Percentiles rank a stretch among this genome's conserved stretches.
These are phyloP conservation scores for Diplodus sargus DNA, from an alignment of 2,797 vertebrate species.

Conservation along the genomic window DNA sequence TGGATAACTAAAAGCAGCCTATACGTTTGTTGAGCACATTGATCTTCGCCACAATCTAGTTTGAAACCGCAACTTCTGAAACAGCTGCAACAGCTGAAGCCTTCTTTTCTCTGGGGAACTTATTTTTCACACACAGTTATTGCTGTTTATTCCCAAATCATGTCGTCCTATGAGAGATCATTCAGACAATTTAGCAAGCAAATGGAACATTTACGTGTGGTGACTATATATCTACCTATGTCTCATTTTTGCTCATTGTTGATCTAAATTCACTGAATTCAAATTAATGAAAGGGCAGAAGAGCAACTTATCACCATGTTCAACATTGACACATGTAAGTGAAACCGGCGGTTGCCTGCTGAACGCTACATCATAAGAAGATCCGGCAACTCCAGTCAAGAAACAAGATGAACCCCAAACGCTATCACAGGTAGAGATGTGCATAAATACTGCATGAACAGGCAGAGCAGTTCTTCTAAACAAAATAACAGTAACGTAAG, in stretches of 20 bases:
- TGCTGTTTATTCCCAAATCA: constrained; percentile 32
- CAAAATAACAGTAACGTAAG: constrained; percentile 31
- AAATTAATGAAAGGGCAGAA: constrained; percentile 21
- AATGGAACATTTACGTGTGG: constrained; percentile 41
- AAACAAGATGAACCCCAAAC: constrained; percentile 28
- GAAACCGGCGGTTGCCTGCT: constrained; percentile 28
- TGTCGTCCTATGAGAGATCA: constrained; percentile 23
- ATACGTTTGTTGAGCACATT: not conserved
- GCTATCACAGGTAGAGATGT: constrained; percentile 63
- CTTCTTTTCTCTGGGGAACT: not conserved
- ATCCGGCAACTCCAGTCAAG: constrained; percentile 25
- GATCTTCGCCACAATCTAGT: not conserved
- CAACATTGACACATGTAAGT: constrained; percentile 18
- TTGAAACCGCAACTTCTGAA: not conserved
- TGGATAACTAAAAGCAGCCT: constrained; percentile 11
- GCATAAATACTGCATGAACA: constrained; percentile 72
- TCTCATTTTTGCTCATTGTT: constrained; percentile 1
- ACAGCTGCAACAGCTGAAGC: not conserved
- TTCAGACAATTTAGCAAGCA: constrained; percentile 29
- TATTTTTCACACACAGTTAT: constrained; percentile 37
- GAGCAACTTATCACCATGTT: not conserved
- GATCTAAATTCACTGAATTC: constrained; percentile 10
- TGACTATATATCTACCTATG: constrained; percentile 39
- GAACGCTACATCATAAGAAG: constrained; percentile 53
- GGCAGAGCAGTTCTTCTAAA: constrained; percentile 39